These are phyloP conservation scores for Ecliptopera silaceata DNA, from an alignment of 2,888 invertebrate genomes.

Conservation along the genomic window DNA sequence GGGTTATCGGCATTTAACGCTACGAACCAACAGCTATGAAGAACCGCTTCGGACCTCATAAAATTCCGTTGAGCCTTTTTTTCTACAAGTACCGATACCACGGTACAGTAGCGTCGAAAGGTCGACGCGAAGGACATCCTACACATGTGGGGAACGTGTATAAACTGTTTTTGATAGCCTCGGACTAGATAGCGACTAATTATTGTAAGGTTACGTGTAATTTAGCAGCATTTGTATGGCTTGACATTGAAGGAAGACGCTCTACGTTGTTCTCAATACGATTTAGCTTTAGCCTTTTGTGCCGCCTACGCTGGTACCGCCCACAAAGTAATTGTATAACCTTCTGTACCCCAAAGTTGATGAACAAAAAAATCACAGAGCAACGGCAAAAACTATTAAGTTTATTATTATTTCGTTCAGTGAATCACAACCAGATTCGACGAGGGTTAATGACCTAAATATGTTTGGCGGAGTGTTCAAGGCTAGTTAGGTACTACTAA, in stretches of 20 bases:
- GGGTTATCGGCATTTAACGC: conserved; percentile 82
- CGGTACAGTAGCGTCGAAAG: conserved; percentile 68
- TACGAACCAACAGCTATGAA: conserved; percentile 75
- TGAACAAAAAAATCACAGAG: conserved; percentile 58
- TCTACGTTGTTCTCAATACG: conserved; percentile 43
- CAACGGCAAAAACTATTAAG: conserved; percentile 79
- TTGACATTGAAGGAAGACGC: conserved; percentile 43
- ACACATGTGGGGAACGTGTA: conserved; percentile 52
- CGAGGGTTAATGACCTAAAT: conserved; percentile 82
- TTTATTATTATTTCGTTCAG: conserved; percentile 80
- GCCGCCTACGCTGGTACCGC: conserved; percentile 53
- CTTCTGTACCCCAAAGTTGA: conserved; percentile 58
- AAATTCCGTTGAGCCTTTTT: conserved; percentile 80
- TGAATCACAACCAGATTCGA: conserved; percentile 82
- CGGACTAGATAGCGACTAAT: conserved; percentile 24
- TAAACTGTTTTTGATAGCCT: conserved; percentile 36
- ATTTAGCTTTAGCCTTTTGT: conserved; percentile 4
- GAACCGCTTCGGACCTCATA: conserved; percentile 73
- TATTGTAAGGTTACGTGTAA: conserved; percentile 5
- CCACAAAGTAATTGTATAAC: conserved; percentile 63
- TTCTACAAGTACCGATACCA: conserved; percentile 74
- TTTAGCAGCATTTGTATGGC: neutral
- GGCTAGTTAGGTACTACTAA: conserved; percentile 65
- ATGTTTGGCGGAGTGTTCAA: conserved; percentile 78
- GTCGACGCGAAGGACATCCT: conserved; percentile 74